Conservation (phyloP, 2,797 vertebrate species). For the Ceryle rudis region DNA sequence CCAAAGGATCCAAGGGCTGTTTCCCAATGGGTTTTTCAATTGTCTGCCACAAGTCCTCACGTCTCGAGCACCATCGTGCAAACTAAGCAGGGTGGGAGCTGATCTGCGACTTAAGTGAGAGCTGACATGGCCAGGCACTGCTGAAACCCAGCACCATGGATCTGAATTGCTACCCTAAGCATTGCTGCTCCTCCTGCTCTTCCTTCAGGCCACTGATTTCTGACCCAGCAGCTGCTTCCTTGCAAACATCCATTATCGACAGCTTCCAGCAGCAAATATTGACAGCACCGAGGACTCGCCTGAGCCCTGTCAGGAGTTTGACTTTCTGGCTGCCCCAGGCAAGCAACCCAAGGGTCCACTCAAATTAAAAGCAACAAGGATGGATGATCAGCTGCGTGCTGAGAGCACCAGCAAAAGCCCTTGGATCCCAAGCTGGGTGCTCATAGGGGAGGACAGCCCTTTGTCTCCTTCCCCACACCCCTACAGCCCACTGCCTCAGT, state of each 20-base stretch:
- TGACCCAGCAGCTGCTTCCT: not conserved
- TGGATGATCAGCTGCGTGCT: not conserved
- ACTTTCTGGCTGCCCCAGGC: not conserved
- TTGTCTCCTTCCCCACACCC: fast-evolving
- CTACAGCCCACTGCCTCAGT: not conserved
- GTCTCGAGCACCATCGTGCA: fast-evolving
- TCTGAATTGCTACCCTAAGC: not conserved
- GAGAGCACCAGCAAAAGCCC: not conserved
- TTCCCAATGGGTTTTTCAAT: fast-evolving
- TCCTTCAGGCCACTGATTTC: not conserved
- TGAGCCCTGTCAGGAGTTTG: not conserved
- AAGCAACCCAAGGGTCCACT: not conserved
- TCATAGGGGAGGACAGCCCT: not conserved
- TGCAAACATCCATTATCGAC: not conserved
- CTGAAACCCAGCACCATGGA: fast-evolving
- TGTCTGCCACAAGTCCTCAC: fast-evolving
- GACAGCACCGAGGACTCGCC: not conserved
- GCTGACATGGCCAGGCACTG: not conserved
- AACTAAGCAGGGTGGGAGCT: not conserved
- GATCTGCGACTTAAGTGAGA: not conserved
- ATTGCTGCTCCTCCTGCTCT: fast-evolving
- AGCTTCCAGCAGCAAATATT: slow-evolving; percentile 14
- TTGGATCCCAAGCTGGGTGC: not conserved
- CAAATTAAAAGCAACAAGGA: not conserved
- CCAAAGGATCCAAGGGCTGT: not conserved